Base-by-base conservation (phyloP, 2,888 invertebrate species). In the Cryptophagus acutangulus region DNA sequence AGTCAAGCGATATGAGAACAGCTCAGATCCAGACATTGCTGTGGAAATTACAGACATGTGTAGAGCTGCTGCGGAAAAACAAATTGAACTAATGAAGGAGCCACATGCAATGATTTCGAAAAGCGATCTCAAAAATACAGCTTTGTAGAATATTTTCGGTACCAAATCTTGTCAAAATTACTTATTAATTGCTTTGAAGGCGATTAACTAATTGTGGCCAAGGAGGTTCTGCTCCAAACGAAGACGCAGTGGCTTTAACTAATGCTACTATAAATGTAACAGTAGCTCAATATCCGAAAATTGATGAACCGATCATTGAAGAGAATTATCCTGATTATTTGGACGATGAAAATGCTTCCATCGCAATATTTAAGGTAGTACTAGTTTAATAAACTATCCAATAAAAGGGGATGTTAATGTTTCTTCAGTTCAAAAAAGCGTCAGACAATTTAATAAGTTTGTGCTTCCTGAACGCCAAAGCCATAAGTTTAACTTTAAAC, bases 121-220 rank as follows among this genome's bases (percentile, higher is more conserved):
- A n/a, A n/a, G n/a, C 6, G 24, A 20, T 20, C 6, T n/a, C 6
- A 20, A 20, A 20, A n/a, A 20, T 20, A 20, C 24, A 20, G n/a
- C 24, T 20, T n/a, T 6, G 24, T 20, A 20, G n/a, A 20, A 20
- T 8, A 20, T 8, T 8, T 8, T 8, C 24, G 24, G n/a, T n/a
- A 20, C 6, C 24, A 20, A n/a, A 8, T 20, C n/a, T 6, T n/a
- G 6, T 20, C n/a, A 20, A 20, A 8, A 8, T 20, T 20, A n/a
- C 24, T 20, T 20, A 20, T n/a, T 20, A n/a, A 8, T 20, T 20
- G 24, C 24, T 20, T 20, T 20, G n/a, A n/a, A n/a, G 24, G n/a
- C n/a, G 6, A n/a, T n/a, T 20, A 8, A 8, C 24, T 6, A 20
- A 20, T 8, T 20, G 24, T 20, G 6, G 6, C 24, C 6, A 20